These are phyloP conservation scores for Cistogaster globosa DNA, from an alignment of 2,888 invertebrate genomes.

Conservation along the genomic window DNA sequence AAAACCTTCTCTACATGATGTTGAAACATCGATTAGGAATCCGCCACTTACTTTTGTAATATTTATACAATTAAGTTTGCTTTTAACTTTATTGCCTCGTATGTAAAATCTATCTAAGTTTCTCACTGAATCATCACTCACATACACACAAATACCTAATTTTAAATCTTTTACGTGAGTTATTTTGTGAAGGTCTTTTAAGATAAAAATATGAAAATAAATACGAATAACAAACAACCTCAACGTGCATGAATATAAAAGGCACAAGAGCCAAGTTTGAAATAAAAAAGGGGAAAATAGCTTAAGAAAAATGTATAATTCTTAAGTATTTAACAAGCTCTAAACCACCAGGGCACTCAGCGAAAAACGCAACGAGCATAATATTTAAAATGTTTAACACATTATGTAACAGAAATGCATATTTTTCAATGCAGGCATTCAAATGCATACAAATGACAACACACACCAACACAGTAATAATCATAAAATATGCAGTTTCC, in stretches of 20 bases:
- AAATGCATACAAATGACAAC: neutral
- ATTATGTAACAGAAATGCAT: slow-evolving; percentile 43
- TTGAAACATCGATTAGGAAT: too few relatives aligned
- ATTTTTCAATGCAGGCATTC: neutral
- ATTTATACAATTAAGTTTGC: too few relatives aligned
- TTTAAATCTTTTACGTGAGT: slow-evolving; percentile 50
- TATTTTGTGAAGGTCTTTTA: slow-evolving; percentile 53
- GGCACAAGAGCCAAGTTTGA: neutral
- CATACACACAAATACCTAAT: slow-evolving; percentile 44
- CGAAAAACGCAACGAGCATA: slow-evolving; percentile 39
- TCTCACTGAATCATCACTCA: neutral
- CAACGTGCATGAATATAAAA: neutral
- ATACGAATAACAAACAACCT: neutral
- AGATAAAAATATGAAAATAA: neutral
- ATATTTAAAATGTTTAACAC: slow-evolving; percentile 64
- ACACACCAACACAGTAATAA: neutral
- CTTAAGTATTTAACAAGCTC: slow-evolving; percentile 73
- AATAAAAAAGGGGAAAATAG: neutral
- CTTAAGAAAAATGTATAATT: slow-evolving; percentile 30
- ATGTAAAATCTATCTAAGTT: neutral
- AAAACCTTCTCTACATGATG: too few relatives aligned
- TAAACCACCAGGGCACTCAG: slow-evolving; percentile 66
- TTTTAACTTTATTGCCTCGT: too few relatives aligned
- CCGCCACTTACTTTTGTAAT: too few relatives aligned
- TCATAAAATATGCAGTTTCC: neutral